Evolutionary conservation across 2,113 vertebrate genomes (phyloP).

Genomic region (Neopipo cinnamomea): DNA sequence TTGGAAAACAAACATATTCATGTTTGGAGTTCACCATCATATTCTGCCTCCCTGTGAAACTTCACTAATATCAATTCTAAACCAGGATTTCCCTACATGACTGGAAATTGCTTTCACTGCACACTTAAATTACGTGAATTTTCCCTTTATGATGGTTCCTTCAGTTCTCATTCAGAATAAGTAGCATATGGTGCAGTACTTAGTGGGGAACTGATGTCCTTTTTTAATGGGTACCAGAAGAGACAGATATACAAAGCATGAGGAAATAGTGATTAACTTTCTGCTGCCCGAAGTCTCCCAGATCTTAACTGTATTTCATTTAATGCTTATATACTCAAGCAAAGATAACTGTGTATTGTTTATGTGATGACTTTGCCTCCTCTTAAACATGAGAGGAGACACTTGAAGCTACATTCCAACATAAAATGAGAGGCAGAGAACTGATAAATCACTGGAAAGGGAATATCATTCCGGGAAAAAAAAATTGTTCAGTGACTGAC

Average conservation of each 20-base stretch:
- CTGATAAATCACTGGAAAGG: slow-evolving; percentile 17
- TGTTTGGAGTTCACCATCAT: neutral
- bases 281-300: neutral
- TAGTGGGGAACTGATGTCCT: slow-evolving; percentile 24
- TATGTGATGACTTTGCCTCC: neutral
- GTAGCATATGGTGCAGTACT: slow-evolving; percentile 34
- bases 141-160: slow-evolving; percentile 11
- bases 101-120: slow-evolving; percentile 8
- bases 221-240: slow-evolving; percentile 42
- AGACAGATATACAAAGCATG: slow-evolving; percentile 15
- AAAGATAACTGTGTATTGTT: neutral
- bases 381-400: neutral
- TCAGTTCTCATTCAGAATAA: slow-evolving; percentile 30
- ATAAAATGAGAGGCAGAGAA: neutral
- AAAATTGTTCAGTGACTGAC: neutral
- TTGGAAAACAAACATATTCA: neutral
- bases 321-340: neutral
- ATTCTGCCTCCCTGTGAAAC: neutral
- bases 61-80: neutral
- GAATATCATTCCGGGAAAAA: neutral
- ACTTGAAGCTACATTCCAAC: neutral
- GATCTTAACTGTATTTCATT: neutral
- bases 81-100: neutral
- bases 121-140: neutral
- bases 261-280: slow-evolving; percentile 46